Conservation (phyloP, 1,140 invertebrate species). For the Scylla paramamosain region DNA sequence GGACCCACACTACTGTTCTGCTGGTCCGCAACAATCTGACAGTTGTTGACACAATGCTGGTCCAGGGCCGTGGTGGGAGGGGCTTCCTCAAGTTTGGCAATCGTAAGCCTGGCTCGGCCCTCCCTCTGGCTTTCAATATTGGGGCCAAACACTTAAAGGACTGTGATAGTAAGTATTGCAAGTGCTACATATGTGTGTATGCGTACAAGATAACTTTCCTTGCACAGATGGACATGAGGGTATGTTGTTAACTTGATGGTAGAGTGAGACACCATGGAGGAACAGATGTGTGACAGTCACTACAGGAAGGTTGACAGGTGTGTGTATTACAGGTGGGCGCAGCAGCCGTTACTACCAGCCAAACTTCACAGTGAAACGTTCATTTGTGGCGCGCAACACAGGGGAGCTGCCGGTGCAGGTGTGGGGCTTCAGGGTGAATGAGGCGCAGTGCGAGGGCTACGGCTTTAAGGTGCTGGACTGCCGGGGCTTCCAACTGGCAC, state of each 20-base stretch:
- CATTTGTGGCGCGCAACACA: slow-evolving; percentile 93
- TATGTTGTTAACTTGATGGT: too few relatives aligned
- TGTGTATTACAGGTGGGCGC: neutral
- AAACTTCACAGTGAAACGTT: slow-evolving; percentile 89
- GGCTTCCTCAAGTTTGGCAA: slow-evolving; percentile 96
- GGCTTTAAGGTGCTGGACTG: slow-evolving; percentile 94
- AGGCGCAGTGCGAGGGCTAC: slow-evolving; percentile 89
- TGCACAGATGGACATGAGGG: too few relatives aligned
- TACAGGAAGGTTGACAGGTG: neutral
- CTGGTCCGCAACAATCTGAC: slow-evolving; percentile 94
- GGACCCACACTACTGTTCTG: slow-evolving; percentile 73
- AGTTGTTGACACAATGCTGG: slow-evolving; percentile 90
- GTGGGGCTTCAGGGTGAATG: slow-evolving; percentile 88
- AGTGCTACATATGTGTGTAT: neutral
- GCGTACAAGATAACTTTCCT: too few relatives aligned
- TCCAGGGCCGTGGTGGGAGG: slow-evolving; percentile 90
- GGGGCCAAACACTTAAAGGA: slow-evolving; percentile 90
- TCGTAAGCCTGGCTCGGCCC: slow-evolving; percentile 87
- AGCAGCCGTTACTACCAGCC: slow-evolving; percentile 81
- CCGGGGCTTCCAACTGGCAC: slow-evolving; percentile 88
- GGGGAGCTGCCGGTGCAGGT: slow-evolving; percentile 91
- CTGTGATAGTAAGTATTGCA: slow-evolving; percentile 83
- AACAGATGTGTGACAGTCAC: neutral
- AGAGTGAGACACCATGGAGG: too few relatives aligned
- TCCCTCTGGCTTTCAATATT: slow-evolving; percentile 91